phyloP scores from a whole-genome alignment of 1,140 invertebrate species.

The Heterodera schachtii region DNA sequence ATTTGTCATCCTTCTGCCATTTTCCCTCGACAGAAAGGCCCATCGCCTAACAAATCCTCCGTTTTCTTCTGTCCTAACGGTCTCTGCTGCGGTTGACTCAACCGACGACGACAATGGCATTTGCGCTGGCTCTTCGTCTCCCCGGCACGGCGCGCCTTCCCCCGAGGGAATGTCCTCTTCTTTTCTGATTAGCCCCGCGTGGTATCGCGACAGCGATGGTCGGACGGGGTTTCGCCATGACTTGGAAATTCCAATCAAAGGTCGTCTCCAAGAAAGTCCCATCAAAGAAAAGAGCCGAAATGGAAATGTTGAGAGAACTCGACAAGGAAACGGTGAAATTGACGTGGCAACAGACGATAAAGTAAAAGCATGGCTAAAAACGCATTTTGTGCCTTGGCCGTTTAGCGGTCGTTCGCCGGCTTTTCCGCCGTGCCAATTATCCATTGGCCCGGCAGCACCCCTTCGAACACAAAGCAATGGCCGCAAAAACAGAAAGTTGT shows the following conservation, averaged over 20 bases:
- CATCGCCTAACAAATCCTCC: too few relatives aligned
- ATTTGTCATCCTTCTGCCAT: too few relatives aligned
- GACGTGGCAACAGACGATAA: constrained; percentile 8
- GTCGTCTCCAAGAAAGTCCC: constrained; percentile 24
- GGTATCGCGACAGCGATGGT: constrained; percentile 60
- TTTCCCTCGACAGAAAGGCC: too few relatives aligned
- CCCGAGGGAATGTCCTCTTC: constrained; percentile 51
- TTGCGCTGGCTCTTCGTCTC: not conserved
- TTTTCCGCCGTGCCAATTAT: too few relatives aligned
- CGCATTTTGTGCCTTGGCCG: not conserved
- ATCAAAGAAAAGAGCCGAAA: constrained; percentile 28
- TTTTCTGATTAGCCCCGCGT: constrained; percentile 53
- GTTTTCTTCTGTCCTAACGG: not conserved
- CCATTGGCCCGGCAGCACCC: too few relatives aligned
- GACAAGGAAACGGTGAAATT: not conserved
- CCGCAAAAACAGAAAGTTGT: constrained; percentile 20
- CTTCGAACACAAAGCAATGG: too few relatives aligned
- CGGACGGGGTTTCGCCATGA: constrained; percentile 50
- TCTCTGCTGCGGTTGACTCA: not conserved
- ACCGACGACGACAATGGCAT: not conserved
- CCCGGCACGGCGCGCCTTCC: not conserved
- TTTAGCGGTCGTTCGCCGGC: too few relatives aligned
- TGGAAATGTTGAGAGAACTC: too few relatives aligned
- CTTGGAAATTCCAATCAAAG: not conserved
- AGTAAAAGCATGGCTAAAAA: constrained; percentile 12